phyloP scores from a whole-genome alignment of 2,113 vertebrate genomes.

The Limnothrissa miodon region DNA sequence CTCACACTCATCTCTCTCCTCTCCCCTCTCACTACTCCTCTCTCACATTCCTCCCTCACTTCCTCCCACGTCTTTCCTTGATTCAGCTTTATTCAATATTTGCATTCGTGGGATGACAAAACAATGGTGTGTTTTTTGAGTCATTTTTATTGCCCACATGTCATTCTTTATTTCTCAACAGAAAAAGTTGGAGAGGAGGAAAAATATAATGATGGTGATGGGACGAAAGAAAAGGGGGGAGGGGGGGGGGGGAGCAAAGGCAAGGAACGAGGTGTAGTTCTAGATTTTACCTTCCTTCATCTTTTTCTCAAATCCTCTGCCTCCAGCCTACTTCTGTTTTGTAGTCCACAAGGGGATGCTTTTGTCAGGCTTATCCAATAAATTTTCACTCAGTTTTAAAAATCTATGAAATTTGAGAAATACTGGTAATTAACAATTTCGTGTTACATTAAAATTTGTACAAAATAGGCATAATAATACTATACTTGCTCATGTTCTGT shows the following conservation, averaged over 20 bases:
- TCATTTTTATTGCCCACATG: not conserved
- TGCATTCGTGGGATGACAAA: not conserved
- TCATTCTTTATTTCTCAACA: not conserved
- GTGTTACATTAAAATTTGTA: no score
- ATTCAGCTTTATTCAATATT: not conserved
- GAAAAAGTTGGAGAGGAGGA: not conserved
- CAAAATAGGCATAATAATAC: no score
- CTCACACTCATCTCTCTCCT: not conserved
- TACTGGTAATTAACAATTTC: no score
- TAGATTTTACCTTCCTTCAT: not conserved
- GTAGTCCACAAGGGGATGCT: no score
- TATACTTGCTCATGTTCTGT: no score
- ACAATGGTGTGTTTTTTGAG: not conserved
- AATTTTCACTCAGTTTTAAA: no score
- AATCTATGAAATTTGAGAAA: no score
- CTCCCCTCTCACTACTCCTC: not conserved
- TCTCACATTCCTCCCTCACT: not conserved
- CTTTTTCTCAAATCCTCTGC: slow-evolving; percentile 47
- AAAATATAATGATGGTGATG: no score
- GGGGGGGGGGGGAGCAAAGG: no score
- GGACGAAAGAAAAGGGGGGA: no score
- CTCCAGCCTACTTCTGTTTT: slow-evolving; percentile 8
- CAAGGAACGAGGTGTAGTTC: not conserved
- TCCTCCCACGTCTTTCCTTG: not conserved
- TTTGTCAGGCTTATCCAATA: no score